Percentiles rank a stretch among this genome's conserved stretches.
Conservation (phyloP, 2,888 invertebrate species). For the Rotaria sp. region DNA sequence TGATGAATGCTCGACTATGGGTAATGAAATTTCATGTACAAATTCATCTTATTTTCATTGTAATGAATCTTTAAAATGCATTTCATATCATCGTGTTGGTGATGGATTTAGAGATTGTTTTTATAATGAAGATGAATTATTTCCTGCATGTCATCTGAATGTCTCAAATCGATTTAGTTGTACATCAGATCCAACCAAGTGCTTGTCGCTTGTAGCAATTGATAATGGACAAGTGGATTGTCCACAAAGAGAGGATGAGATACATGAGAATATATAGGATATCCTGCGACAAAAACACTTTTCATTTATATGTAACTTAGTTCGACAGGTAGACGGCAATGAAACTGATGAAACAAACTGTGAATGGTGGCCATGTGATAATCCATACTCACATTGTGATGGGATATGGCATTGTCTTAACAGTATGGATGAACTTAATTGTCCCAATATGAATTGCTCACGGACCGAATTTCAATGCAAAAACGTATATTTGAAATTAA, state of each 20-base stretch:
- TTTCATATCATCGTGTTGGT: neutral
- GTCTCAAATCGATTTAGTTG: neutral
- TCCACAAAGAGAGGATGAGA: neutral
- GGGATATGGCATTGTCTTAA: neutral
- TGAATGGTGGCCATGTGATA: neutral
- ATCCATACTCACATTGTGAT: neutral
- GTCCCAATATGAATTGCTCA: neutral
- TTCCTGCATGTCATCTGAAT: neutral
- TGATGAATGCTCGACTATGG: neutral
- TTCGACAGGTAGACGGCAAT: too few relatives aligned
- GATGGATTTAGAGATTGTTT: neutral
- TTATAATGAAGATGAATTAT: neutral
- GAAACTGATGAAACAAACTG: neutral
- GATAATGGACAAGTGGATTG: neutral
- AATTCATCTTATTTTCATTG: neutral
- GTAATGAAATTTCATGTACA: neutral
- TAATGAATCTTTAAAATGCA: neutral
- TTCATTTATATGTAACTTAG: neutral
- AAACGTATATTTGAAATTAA: too few relatives aligned
- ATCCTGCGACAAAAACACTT: neutral
- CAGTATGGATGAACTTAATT: neutral
- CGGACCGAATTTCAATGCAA: too few relatives aligned
- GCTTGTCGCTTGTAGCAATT: neutral
- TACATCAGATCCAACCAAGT: neutral
- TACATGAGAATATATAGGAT: neutral